Evolutionary conservation across 2,888 invertebrate genomes (phyloP), one percentile per base, ranked within the genome.

Genomic region (Leptopilina syphax): DNA sequence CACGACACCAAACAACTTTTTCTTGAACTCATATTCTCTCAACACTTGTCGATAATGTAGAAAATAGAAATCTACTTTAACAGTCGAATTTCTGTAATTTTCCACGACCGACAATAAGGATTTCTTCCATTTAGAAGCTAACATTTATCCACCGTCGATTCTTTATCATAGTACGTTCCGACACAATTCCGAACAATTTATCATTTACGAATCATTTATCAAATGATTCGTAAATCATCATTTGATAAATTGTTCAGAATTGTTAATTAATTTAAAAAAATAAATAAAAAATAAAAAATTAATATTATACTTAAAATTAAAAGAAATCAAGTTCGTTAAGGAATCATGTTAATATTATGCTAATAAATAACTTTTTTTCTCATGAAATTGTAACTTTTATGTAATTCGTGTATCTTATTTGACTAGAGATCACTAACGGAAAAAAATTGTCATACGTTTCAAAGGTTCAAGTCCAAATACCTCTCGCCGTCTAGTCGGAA

Each of bases 1-100:
- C 63, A 80, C 78, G 84, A 79, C 79, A 80, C 83, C 82, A 73
- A 65, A 76, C 77, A 41, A 18, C 24, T 50, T 3, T 57, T 77
- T 41, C 47, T 50, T 60, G 65, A 34, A 80, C 80, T 78, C 2
- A 50, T 12, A 1, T 50, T 10, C 9, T 2, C 73, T 68, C 65
- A 78, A 60, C n/a, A 34, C 57, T 6, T 0, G 79, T 80, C 79
- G 83, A 66, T 83, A 83, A 82, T 67, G 9, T 27, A 41, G 10
- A 63, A 54, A 27, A 10, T 9, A 57, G 54, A n/a, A 57, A 57
- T 18, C 57, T 27, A 9, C 34, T 9, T 57, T 70, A 44, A 44
- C 8, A 44, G 10, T 24, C 12, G 10, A 50, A 54, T 18, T 6
- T 63, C 60, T 60, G n/a, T 5, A 24, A 24, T 8, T 24, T 63